These are phyloP conservation scores for Drosophila neotestacea DNA, from an alignment of 2,888 invertebrate species.

Conservation along the genomic window DNA sequence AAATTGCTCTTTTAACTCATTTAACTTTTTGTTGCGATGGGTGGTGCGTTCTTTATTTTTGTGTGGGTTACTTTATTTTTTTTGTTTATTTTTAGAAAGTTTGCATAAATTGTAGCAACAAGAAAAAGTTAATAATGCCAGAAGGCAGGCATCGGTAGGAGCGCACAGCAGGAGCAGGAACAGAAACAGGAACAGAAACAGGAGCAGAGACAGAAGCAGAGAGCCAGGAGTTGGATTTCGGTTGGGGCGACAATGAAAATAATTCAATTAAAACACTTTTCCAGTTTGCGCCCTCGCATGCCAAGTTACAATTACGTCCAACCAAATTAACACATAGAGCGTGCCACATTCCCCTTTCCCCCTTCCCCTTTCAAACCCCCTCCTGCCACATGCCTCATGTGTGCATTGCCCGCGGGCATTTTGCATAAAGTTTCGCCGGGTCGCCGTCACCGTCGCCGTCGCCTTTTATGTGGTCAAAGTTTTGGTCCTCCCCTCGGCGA, in stretches of 20 bases:
- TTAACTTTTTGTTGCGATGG: slow-evolving; percentile 72
- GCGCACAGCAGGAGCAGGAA: slow-evolving; percentile 22
- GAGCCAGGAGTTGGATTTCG: slow-evolving; percentile 27
- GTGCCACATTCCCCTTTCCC: neutral
- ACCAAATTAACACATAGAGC: slow-evolving; percentile 78
- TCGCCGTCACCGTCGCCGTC: slow-evolving; percentile 36
- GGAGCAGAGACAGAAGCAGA: too few relatives aligned
- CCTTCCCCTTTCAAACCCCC: neutral
- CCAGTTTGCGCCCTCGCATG: slow-evolving; percentile 78
- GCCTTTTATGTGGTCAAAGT: slow-evolving; percentile 74
- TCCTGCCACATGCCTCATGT: slow-evolving; percentile 17
- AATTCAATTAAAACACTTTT: slow-evolving; percentile 85
- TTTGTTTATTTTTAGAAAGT: slow-evolving; percentile 56
- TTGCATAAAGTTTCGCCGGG: slow-evolving; percentile 64
- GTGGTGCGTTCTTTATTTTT: slow-evolving; percentile 39
- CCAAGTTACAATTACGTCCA: slow-evolving; percentile 83
- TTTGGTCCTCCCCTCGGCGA: slow-evolving; percentile 49
- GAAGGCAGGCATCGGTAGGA: slow-evolving; percentile 48
- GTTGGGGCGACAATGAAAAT: slow-evolving; percentile 81
- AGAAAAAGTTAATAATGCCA: slow-evolving; percentile 68
- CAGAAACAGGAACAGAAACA: neutral
- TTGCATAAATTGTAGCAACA: slow-evolving; percentile 76
- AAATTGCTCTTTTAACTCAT: slow-evolving; percentile 83
- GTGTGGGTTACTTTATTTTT: slow-evolving; percentile 25
- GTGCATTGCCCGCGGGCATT: slow-evolving; percentile 69